phyloP scores from a whole-genome alignment of 2,797 vertebrate species.

The Rhinichthys osculus region DNA sequence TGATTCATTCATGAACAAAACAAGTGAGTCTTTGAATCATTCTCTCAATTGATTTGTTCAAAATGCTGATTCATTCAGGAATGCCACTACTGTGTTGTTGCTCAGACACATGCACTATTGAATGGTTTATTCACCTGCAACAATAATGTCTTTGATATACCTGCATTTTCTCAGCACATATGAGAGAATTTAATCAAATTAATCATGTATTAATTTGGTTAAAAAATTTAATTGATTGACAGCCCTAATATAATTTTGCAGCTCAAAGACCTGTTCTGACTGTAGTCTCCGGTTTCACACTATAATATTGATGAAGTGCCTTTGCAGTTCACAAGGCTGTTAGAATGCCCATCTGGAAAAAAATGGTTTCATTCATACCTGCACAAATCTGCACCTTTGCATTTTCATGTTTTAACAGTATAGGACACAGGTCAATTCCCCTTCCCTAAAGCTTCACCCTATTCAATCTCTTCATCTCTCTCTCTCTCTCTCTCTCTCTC shows the following conservation, averaged over 20 bases:
- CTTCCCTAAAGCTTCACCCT: neutral
- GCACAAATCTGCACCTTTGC: slow-evolving; percentile 11
- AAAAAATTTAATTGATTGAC: neutral
- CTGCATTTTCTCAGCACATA: neutral
- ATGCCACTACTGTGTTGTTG: neutral
- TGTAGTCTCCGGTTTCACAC: neutral
- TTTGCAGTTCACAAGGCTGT: neutral
- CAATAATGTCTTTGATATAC: neutral
- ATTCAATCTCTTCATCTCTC: neutral
- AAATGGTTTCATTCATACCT: slow-evolving; percentile 1
- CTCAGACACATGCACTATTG: neutral
- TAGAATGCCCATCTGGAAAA: slow-evolving; percentile 14
- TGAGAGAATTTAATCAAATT: neutral
- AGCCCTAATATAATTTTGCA: slow-evolving; percentile 13
- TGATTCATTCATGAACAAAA: neutral
- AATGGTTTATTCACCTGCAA: neutral
- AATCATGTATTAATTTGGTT: neutral
- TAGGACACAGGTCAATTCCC: neutral
- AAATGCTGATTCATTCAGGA: neutral
- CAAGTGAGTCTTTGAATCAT: neutral
- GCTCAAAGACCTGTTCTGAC: neutral
- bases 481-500: slow-evolving; percentile 39
- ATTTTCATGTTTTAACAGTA: slow-evolving; percentile 18
- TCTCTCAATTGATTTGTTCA: neutral
- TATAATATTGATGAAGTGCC: slow-evolving; percentile 7